Base-by-base conservation (phyloP, 1,140 invertebrate species). In the Argopecten irradians region DNA sequence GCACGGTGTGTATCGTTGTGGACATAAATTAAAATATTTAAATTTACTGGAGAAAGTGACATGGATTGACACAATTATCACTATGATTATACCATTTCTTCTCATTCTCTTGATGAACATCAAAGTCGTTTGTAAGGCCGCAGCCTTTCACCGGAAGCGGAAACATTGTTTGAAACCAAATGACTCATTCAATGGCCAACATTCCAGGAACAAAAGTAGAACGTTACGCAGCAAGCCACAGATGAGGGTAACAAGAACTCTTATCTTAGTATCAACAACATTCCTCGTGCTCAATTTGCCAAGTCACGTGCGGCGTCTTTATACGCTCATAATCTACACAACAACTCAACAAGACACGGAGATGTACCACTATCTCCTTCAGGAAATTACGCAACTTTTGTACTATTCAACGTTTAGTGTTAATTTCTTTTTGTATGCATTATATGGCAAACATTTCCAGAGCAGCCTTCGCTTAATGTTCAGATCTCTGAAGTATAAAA, bases 321-420 rank as follows among this genome's bases (percentile, higher is more conserved):
- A 93, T 83, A 90, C 91, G 32, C 93, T 94, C 88, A 91, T 96
- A 34, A 33, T 83, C 2, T 36, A 84, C n/a, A 39, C 83, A 14
- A 55, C n/a, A 16, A 39, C 85, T n/a, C 55, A 88, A 7, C 28
- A 87, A 28, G 86, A 83, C 16, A 88, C 82, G 14, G 43, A 86
- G 16, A 87, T 88, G 85, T 86, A 85, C n/a, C 86, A 89, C 34
- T 85, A 90, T 14, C 83, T 92, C n/a, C 41, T 92, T 34, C 91
- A 93, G 71, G 88, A 90, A 86, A 87, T 92, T 14, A 86, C 88
- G n/a, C 92, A 92, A 41, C 46, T 92, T 34, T 19, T 93, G 16
- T 98, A 97, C 94, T 96, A 98, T 91, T 97, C 97, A 13, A 98
- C 98, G 94, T 98, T 98, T 92, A 97, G 97, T 87, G 97, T 98